Conservation (phyloP, 2,888 invertebrate genomes). For the Mesochorus sp. region DNA sequence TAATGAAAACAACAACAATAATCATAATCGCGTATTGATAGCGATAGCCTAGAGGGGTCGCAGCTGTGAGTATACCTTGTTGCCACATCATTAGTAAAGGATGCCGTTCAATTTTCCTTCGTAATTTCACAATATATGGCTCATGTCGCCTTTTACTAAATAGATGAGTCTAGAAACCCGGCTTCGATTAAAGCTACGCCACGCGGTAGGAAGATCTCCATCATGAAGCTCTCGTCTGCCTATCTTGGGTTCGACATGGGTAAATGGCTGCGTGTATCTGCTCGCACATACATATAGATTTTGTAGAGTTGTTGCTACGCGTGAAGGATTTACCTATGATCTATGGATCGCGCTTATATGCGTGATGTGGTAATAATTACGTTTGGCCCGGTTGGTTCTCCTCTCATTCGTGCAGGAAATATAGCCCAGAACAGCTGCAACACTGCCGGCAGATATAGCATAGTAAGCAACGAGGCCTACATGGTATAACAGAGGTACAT, state of each 20-base stretch:
- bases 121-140: background rate
- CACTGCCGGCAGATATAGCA: constrained; percentile 61
- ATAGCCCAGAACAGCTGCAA: constrained; percentile 61
- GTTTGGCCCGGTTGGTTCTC: constrained; percentile 38
- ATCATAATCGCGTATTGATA: constrained; percentile 8
- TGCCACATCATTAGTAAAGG: constrained; percentile 5
- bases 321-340: constrained; percentile 69
- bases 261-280: background rate
- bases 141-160: background rate
- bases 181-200: background rate
- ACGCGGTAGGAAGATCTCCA: constrained; percentile 17
- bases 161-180: background rate
- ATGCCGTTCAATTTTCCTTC: constrained; percentile 15
- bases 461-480: constrained; percentile 46
- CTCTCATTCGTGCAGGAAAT: constrained; percentile 49
- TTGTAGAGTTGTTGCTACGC: constrained; percentile 63
- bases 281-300: constrained; percentile 7
- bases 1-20: too few species aligned
- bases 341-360: constrained; percentile 67
- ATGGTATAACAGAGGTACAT: constrained; percentile 36
- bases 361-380: constrained; percentile 74
- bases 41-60: background rate
- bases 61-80: constrained; percentile 4
- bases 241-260: background rate
- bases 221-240: constrained; percentile 7